These are phyloP conservation scores for Rhyacichthys aspro DNA, from an alignment of 2,797 vertebrate species.

Conservation along the genomic window DNA sequence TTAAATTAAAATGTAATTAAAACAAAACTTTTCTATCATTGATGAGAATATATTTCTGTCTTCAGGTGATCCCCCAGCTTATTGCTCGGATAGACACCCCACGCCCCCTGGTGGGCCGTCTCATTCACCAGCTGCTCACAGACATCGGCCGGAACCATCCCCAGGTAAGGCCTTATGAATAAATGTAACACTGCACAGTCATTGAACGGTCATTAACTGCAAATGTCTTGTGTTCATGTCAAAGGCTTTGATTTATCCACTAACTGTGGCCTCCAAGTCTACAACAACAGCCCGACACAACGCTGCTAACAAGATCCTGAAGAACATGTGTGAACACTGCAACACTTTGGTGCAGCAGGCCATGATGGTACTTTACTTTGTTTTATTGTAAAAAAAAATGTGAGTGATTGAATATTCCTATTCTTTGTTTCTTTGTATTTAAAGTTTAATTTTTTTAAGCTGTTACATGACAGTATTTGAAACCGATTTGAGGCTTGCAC, in stretches of 20 bases:
- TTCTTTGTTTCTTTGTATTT: neutral
- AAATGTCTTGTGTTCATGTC: slow-evolving; percentile 29
- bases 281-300: slow-evolving; percentile 98
- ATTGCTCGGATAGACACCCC: slow-evolving; percentile 98
- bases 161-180: slow-evolving; percentile 79
- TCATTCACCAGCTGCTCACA: slow-evolving; percentile 97
- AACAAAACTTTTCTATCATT: neutral
- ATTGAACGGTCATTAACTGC: slow-evolving; percentile 4
- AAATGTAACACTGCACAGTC: neutral
- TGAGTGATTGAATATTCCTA: no score
- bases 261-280: slow-evolving; percentile 98
- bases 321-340: slow-evolving; percentile 99
- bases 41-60: neutral
- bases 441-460: neutral
- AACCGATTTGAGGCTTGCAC: no score
- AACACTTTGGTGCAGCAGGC: slow-evolving; percentile 98
- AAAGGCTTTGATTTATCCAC: slow-evolving; percentile 96
- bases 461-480: neutral
- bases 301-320: slow-evolving; percentile 98
- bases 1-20: neutral
- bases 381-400: neutral
- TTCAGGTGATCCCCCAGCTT: slow-evolving; percentile 96
- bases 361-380: slow-evolving; percentile 87
- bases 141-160: slow-evolving; percentile 98
- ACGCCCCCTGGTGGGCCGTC: slow-evolving; percentile 92